Conservation (phyloP, 2,888 invertebrate species). For the Dione juno region DNA sequence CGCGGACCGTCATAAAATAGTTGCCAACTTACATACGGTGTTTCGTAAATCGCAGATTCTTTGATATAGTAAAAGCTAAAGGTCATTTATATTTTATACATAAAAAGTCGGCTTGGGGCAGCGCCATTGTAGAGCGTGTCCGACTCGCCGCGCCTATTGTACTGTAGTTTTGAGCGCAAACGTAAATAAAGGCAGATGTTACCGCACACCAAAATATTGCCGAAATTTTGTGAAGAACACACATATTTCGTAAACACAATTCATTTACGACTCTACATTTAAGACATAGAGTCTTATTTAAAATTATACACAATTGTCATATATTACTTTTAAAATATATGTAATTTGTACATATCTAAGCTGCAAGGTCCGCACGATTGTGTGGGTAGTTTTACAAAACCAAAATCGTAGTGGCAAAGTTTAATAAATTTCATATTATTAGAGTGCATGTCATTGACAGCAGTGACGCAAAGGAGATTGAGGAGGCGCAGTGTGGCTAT, state of each 20-base stretch:
- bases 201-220: constrained; percentile 73
- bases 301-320: background rate
- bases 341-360: constrained; percentile 52
- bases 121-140: constrained; percentile 65
- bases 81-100: constrained; percentile 65
- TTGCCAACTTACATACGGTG: constrained; percentile 26
- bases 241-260: constrained; percentile 44
- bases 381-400: constrained; percentile 81
- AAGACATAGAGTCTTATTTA: constrained; percentile 44
- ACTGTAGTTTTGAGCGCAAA: constrained; percentile 77
- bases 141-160: constrained; percentile 78
- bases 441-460: constrained; percentile 72
- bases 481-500: background rate
- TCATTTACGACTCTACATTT: constrained; percentile 49
- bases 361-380: constrained; percentile 56
- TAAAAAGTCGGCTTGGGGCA: constrained; percentile 56
- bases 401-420: constrained; percentile 70
- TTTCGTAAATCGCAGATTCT: constrained; percentile 31
- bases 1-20: constrained; percentile 32
- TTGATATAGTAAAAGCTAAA: constrained; percentile 51
- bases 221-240: constrained; percentile 47
- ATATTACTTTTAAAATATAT: constrained; percentile 45
- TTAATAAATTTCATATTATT: constrained; percentile 80
- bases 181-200: constrained; percentile 84
- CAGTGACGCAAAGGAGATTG: constrained; percentile 50